Percentiles rank a stretch among this genome's conserved stretches.
These are phyloP conservation scores for Chionis minor DNA, from an alignment of 2,113 vertebrate genomes.

Conservation along the genomic window DNA sequence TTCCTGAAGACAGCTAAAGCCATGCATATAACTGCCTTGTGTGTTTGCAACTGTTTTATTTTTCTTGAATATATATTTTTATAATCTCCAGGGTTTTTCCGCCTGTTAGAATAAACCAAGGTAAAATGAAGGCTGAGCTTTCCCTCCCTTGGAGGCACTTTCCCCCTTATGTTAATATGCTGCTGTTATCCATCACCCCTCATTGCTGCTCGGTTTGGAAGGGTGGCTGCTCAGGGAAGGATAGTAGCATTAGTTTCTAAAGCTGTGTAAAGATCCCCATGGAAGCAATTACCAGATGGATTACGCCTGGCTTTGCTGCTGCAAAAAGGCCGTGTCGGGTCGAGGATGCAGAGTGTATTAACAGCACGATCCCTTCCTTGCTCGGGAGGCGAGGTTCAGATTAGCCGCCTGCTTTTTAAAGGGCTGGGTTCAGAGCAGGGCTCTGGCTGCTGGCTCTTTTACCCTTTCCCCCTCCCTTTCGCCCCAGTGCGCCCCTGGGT, in stretches of 20 bases:
- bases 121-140: background rate
- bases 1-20: background rate
- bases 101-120: background rate
- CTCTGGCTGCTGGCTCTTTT: background rate
- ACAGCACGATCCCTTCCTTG: background rate
- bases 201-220: background rate
- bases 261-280: constrained; percentile 49
- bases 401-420: background rate
- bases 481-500: fast-evolving
- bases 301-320: constrained; percentile 35
- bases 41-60: background rate
- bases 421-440: background rate
- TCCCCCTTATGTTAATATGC: background rate
- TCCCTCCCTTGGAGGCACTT: background rate
- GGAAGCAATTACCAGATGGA: constrained; percentile 57
- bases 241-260: constrained; percentile 41
- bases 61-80: background rate
- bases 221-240: background rate
- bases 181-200: background rate
- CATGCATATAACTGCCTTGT: background rate
- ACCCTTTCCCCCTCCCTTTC: background rate
- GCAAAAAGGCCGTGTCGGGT: background rate
- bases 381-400: background rate
- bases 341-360: background rate
- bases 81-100: fast-evolving